Base-by-base conservation (phyloP, 2,113 vertebrate genomes). In the Nettapus auritus region DNA sequence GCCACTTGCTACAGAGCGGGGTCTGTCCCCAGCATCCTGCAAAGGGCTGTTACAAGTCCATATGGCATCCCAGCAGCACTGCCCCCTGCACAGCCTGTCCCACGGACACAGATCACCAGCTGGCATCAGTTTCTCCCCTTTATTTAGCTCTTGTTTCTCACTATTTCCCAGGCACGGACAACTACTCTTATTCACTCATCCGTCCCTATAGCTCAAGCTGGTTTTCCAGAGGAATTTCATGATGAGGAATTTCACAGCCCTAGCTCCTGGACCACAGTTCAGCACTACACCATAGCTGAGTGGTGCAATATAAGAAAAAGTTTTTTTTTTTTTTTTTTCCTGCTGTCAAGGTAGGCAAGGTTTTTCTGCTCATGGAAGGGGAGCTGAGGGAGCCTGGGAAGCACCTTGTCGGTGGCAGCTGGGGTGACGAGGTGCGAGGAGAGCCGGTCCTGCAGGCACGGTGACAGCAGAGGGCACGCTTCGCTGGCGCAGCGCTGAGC, bases 381-480 rank as follows among this genome's bases (percentile, higher is more conserved):
- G 60, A 84, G 57, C 53, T 52, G 46, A 13, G 48, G 56, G n/a
- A 44, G 9, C 2, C 33, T 10, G 36, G 36, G 44, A 63, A 42
- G 36, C 1, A 5, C 33, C 74, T 14, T 22, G 52, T 1, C 14
- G 46, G 42, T 3, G 64, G 26, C 1, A 33, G 36, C 3, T 28
- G 26, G 17, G 46, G 52, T 64, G 59, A 12, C 0, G 0, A 40
- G 55, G 44, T 1, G 63, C 0, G 0, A 6, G 5, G n/a, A 46
- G 57, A 90, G 19, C 13, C 0, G 3, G 10, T 36, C 60, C 50
- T 86, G 29, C 0, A 1, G 81, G 36, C 1, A 11, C 3, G 4
- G n/a, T 34, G 92, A 93, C 96, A 95, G 94, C 93, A 97, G 94
- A 96, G 94, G 96, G 96, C 95, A 93, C 6, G 52, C 88, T 94